Evolutionary conservation across 1,140 invertebrate genomes (phyloP).

Genomic region (Conus ventricosus): DNA sequence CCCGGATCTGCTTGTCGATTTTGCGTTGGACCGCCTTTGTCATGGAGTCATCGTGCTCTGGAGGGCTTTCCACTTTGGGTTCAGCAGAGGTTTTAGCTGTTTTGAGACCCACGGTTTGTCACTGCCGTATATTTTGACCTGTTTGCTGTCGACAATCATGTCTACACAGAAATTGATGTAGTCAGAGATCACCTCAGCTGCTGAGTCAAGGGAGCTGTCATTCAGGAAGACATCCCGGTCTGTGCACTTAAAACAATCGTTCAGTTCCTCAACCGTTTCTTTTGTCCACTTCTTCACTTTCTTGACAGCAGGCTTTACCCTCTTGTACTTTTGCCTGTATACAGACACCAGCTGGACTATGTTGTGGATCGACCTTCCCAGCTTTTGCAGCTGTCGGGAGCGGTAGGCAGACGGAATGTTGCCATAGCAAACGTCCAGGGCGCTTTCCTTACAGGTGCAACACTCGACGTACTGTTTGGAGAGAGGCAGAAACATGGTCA

Average conservation of each 20-base stretch:
- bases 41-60: neutral
- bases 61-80: neutral
- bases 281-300: neutral
- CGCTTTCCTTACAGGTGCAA: neutral
- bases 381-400: neutral
- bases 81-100: neutral
- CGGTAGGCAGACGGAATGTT: conserved; percentile 17
- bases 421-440: neutral
- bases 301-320: neutral
- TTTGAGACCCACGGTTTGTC: neutral
- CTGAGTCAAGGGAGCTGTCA: neutral
- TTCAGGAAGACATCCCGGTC: conserved; percentile 11
- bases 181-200: neutral
- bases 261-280: neutral
- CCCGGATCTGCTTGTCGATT: neutral
- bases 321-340: neutral
- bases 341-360: neutral
- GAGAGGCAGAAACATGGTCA: neutral
- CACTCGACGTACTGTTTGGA: neutral
- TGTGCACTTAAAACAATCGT: conserved; percentile 22
- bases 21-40: neutral
- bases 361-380: conserved; percentile 1
- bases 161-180: conserved; percentile 23
- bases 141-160: neutral
- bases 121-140: neutral